A percentile compares a stretch with the other conserved stretches of the same genome.
phyloP scores from a whole-genome alignment of 2,797 vertebrate species.

The Margarornis squamiger region DNA sequence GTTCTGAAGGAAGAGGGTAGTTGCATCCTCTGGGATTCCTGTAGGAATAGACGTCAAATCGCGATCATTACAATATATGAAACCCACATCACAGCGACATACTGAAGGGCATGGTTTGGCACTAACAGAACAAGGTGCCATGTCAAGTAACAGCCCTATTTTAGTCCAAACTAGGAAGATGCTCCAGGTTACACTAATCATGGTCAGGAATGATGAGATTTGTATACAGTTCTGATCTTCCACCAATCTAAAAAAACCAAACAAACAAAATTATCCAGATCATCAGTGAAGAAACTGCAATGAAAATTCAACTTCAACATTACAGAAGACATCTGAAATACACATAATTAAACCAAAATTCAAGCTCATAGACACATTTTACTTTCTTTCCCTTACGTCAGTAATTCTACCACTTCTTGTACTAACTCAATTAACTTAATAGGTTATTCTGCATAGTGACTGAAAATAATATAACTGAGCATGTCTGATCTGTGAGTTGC shows the following conservation, averaged over 20 bases:
- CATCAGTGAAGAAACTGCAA: slow-evolving; percentile 37
- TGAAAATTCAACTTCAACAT: slow-evolving; percentile 46
- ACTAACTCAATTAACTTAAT: not conserved
- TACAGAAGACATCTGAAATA: slow-evolving; percentile 37
- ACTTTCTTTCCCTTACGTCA: not conserved
- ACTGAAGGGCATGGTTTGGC: slow-evolving; percentile 92
- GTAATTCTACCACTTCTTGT: not conserved
- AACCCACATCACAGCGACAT: slow-evolving; percentile 96
- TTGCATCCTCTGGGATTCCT: slow-evolving; percentile 95
- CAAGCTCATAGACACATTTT: not conserved
- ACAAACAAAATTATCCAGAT: slow-evolving; percentile 68
- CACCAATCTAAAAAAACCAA: slow-evolving; percentile 82
- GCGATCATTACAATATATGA: slow-evolving; percentile 99
- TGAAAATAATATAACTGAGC: not conserved
- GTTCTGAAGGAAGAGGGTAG: slow-evolving; percentile 98
- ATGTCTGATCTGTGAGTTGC: not conserved
- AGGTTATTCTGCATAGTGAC: not conserved
- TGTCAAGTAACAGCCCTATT: slow-evolving; percentile 90
- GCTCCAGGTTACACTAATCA: slow-evolving; percentile 91
- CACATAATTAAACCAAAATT: not conserved
- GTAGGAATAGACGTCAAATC: slow-evolving; percentile 95
- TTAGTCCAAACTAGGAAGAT: slow-evolving; percentile 91
- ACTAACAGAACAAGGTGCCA: slow-evolving; percentile 86
- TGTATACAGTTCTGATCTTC: slow-evolving; percentile 80
- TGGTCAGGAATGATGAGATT: slow-evolving; percentile 85